Evolutionary conservation across 2,888 invertebrate species (phyloP), one percentile per base, ranked within the genome.

Genomic region (Erebia ligea): DNA sequence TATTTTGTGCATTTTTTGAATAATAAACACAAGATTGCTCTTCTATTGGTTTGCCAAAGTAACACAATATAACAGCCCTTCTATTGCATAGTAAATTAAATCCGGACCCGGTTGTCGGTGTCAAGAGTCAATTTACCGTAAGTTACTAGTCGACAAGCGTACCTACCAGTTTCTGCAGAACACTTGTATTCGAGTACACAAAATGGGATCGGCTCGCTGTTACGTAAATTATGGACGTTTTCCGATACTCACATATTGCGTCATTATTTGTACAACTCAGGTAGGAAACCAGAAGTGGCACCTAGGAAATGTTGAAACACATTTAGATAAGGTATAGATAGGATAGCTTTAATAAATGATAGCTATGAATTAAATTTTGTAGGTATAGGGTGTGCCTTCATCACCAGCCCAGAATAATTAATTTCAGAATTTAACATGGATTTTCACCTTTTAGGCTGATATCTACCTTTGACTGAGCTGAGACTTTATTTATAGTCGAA

Each of bases 181-280:
- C 34, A 42, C 59, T 40, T 10, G n/a, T 54, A 63, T 48, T 64
- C 34, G 42, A 11, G 25, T 48, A 67, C 59, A 56, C 6, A 34
- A 34, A 64, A 64, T 64, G 45, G 42, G 52, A 67, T 67, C 57
- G 63, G 48, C n/a, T 1, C 10, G 34, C 59, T 59, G 70, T 82
- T 81, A 76, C 80, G 76, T 75, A 80, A 81, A 76, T 71, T 67
- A 73, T 67, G 76, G 77, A 80, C 79, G 78, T 78, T 79, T 81
- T 79, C 73, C 75, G 71, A 80, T 75, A 67, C 62, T 54, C 69
- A 73, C 62, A 63, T 21, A 54, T 71, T 68, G 42, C 72, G n/a
- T 67, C 69, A 73, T 58, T 71, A 58, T 62, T 34, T 61, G 64
- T 68, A 25, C 61, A 63, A 40, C 63, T 59, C 34, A 63, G 40